Percentiles rank a stretch among this genome's conserved stretches.
phyloP scores from a whole-genome alignment of 2,888 invertebrate species.

The Athetis lepigone region DNA sequence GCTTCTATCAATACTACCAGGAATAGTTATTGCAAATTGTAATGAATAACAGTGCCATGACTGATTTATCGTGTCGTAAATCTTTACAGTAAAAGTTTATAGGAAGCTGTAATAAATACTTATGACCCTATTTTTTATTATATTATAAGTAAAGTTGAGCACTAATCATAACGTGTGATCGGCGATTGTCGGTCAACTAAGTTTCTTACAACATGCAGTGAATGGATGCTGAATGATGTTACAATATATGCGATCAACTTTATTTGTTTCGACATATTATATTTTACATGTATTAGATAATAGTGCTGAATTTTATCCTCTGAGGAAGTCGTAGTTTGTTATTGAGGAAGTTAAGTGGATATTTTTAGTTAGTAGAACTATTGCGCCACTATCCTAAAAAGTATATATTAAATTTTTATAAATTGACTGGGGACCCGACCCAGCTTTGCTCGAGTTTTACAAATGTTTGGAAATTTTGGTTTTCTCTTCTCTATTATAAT shows the following conservation, averaged over 20 bases:
- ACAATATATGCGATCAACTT: constrained; percentile 29
- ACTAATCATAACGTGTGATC: constrained; percentile 33
- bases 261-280: constrained; percentile 28
- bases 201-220: constrained; percentile 51
- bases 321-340: neutral
- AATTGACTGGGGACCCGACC: too few species aligned
- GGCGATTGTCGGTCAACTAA: constrained; percentile 41
- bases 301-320: neutral
- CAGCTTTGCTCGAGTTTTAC: too few species aligned
- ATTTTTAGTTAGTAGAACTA: neutral
- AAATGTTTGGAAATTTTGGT: too few species aligned
- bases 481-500: too few species aligned
- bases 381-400: neutral
- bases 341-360: neutral
- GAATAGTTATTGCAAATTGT: neutral
- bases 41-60: neutral
- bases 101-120: constrained; percentile 29
- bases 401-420: too few species aligned
- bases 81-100: constrained; percentile 13
- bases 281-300: constrained; percentile 19
- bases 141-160: constrained; percentile 15
- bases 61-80: constrained; percentile 14
- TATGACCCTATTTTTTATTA: constrained; percentile 40
- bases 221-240: constrained; percentile 47
- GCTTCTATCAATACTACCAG: too few species aligned